Conservation (phyloP, 2,113 vertebrate genomes). For the Meles meles region DNA sequence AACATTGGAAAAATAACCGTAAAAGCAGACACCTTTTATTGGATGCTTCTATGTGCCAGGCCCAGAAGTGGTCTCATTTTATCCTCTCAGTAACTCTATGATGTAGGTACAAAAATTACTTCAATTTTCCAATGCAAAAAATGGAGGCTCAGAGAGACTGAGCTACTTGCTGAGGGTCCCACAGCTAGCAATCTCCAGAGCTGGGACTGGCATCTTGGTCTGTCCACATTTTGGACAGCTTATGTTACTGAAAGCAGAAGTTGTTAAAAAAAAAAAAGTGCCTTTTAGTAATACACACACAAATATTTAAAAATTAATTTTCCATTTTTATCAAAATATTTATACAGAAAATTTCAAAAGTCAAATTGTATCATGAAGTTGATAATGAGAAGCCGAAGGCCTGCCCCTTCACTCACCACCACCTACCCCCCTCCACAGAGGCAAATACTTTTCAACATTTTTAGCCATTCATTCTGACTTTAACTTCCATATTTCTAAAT, state of each 20-base stretch:
- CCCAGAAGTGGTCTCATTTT: neutral
- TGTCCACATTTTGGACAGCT: conserved; percentile 16
- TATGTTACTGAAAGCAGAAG: neutral
- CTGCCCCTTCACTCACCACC: neutral
- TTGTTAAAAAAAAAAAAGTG: neutral
- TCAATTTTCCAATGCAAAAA: neutral
- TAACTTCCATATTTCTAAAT: conserved; percentile 57
- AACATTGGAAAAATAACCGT: neutral
- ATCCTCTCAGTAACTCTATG: neutral
- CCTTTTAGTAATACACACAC: neutral
- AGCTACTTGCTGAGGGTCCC: neutral
- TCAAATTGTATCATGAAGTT: neutral
- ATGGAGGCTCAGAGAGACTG: neutral
- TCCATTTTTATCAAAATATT: conserved; percentile 35
- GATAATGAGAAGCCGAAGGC: neutral
- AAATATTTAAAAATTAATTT: conserved; percentile 15
- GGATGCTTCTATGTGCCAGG: neutral
- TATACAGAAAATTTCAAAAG: conserved; percentile 29
- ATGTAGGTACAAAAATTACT: neutral
- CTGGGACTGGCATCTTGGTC: neutral
- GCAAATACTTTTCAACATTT: neutral
- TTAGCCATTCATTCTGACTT: conserved; percentile 43
- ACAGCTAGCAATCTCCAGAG: neutral
- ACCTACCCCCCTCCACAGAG: neutral
- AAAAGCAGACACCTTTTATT: neutral